Evolutionary conservation across 1,140 invertebrate genomes (phyloP).

Genomic region (Tyrophagus putrescentiae): DNA sequence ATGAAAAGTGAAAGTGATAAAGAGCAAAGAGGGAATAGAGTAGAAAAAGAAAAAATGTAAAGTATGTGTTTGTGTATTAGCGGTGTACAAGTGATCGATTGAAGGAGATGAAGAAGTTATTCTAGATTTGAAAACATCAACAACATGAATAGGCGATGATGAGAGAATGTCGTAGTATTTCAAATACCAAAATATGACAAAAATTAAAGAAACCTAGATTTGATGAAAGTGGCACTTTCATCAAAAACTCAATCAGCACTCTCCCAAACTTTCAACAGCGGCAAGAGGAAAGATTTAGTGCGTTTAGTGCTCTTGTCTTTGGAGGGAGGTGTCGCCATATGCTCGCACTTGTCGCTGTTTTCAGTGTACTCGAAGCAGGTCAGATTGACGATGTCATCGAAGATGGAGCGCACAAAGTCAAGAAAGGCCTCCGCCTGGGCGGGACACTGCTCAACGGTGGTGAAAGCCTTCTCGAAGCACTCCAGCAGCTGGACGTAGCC

Average conservation of each 20-base stretch:
- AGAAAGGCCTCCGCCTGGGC: not conserved
- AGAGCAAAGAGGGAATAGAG: no score
- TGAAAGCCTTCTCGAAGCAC: conserved; percentile 4
- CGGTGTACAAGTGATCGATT: no score
- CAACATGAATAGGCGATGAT: no score
- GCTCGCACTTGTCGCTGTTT: not conserved
- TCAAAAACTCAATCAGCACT: not conserved
- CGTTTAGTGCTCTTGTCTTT: conserved; percentile 8
- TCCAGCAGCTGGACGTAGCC: conserved; percentile 1
- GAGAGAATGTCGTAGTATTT: no score
- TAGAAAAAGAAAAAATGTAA: no score
- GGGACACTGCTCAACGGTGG: not conserved
- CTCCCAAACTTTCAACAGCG: conserved; percentile 1
- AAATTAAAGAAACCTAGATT: no score
- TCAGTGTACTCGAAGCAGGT: conserved; percentile 3
- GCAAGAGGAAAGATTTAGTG: conserved; percentile 7
- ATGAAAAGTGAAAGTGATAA: no score
- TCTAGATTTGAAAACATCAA: no score
- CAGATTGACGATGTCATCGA: conserved; percentile 11
- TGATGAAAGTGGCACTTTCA: conserved; percentile 4
- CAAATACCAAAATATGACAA: no score
- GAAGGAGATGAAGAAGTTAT: no score
- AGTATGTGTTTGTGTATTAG: no score
- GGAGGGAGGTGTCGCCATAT: not conserved
- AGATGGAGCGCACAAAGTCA: conserved; percentile 4